Conservation (phyloP, 1,140 invertebrate genomes). For the Campoletis sonorensis region DNA sequence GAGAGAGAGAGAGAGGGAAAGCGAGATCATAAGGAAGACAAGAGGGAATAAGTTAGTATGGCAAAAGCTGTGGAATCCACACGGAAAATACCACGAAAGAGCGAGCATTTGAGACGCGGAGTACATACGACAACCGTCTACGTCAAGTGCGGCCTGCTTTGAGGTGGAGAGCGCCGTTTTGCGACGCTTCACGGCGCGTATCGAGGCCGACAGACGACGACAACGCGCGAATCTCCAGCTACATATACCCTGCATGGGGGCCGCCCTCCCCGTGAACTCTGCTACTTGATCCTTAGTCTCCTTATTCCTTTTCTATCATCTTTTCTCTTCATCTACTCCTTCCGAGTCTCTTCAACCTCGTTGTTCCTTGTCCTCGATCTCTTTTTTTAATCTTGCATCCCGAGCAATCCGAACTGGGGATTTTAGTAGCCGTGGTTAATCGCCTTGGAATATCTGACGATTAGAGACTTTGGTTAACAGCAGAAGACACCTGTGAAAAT, state of each 20-base stretch:
- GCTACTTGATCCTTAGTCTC: not conserved
- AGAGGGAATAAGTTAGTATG: not conserved
- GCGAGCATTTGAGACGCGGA: not conserved
- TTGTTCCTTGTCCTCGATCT: not conserved
- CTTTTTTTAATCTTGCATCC: not conserved
- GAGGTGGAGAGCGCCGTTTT: conserved; percentile 60
- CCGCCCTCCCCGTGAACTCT: conserved; percentile 46
- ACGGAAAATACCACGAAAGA: conserved; percentile 2
- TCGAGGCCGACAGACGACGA: conserved; percentile 66
- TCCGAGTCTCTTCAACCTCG: not conserved
- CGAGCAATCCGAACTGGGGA: not conserved
- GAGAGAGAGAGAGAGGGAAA: not conserved
- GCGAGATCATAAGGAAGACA: not conserved
- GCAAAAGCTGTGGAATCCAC: conserved; percentile 6
- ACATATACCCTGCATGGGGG: not conserved
- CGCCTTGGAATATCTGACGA: conserved; percentile 54
- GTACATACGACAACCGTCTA: conserved; percentile 43
- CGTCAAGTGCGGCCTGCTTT: conserved; percentile 54
- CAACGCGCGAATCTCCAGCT: conserved; percentile 51
- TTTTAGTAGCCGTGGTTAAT: not conserved
- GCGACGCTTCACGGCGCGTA: conserved; percentile 68
- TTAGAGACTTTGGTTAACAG: conserved; percentile 40
- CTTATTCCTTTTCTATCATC: conserved; percentile 6
- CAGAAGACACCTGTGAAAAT: conserved; percentile 37
- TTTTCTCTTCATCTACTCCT: not conserved